Conservation (phyloP, 2,113 vertebrate genomes). For the Conger conger region DNA sequence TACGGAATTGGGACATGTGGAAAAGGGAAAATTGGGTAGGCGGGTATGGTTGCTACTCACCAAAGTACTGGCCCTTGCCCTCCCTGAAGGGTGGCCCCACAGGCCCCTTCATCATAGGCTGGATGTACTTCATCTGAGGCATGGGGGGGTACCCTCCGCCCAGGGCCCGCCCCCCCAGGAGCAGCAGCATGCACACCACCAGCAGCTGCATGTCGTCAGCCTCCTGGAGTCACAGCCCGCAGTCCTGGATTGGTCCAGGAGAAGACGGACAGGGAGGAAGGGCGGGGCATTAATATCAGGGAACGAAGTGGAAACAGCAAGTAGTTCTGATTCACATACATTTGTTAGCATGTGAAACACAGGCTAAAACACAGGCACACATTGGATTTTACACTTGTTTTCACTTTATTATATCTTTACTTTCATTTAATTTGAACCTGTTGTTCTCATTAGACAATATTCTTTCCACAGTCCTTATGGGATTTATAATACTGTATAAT, state of each 20-base stretch:
- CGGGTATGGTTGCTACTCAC: conserved; percentile 69
- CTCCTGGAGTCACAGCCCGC: conserved; percentile 47
- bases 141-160: conserved; percentile 84
- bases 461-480: background rate
- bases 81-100: conserved; percentile 94
- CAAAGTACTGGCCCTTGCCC: conserved; percentile 96
- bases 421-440: background rate
- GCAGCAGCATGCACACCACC: conserved; percentile 67
- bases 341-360: background rate
- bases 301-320: background rate
- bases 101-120: conserved; percentile 97
- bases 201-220: conserved; percentile 63
- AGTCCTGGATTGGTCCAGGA: conserved; percentile 32
- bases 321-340: background rate
- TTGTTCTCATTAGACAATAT: background rate
- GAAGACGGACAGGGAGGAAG: background rate
- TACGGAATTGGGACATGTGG: background rate
- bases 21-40: background rate
- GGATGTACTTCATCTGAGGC: conserved; percentile 89
- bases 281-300: background rate
- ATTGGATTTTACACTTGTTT: too few species aligned
- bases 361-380: background rate
- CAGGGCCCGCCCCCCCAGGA: conserved; percentile 52
- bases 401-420: too few species aligned
- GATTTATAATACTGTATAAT: background rate